Evolutionary conservation across 1,140 invertebrate genomes (phyloP), one percentile per base, ranked within the genome.

Genomic region (Sesamia nonagrioides): DNA sequence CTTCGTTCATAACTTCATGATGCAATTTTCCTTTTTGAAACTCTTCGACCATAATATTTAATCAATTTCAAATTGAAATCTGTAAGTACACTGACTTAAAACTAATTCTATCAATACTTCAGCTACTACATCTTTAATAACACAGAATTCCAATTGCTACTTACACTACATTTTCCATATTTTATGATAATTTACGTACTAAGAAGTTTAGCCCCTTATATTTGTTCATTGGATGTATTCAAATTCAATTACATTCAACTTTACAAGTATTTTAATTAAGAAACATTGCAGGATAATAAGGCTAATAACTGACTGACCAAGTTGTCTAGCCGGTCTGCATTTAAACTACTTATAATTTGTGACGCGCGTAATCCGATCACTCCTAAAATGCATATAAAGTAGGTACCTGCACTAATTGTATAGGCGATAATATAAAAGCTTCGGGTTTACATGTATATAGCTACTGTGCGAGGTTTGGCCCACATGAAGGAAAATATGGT

Each of bases 191-290:
- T 13, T 13, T 33, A 15, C 50, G 6, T n/a, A 52, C 18, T 54
- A 8, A 21, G 52, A 58, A 5, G 27, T 1, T 13, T 6, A 42
- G 42, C 13, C 17, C 7, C 9, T 54, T 37, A 17, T 17, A 35
- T 18, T 1, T 37, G 37, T 37, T 33, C 33, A 18, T n/a, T 11
- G 7, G 37, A 71, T 71, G 33, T 71, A 45, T 71, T 71, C 68
- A 54, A 66, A 69, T 69, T 52, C 15, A 69, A 69, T 71, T 54
- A 71, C n/a, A 18, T 71, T 35, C 15, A 71, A 52, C 33, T 71
- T 17, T 18, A 3, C 27, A 27, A 27, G 68, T 37, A 52, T 21
- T 71, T 71, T 42, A 71, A 71, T 71, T 17, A 71, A 45, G 11
- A 18, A 17, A 71, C 68, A 54, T 71, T 71, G 68, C 50, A 71